These are phyloP conservation scores for Anabacerthia variegaticeps DNA, from an alignment of 2,797 vertebrate genomes.

Conservation along the genomic window DNA sequence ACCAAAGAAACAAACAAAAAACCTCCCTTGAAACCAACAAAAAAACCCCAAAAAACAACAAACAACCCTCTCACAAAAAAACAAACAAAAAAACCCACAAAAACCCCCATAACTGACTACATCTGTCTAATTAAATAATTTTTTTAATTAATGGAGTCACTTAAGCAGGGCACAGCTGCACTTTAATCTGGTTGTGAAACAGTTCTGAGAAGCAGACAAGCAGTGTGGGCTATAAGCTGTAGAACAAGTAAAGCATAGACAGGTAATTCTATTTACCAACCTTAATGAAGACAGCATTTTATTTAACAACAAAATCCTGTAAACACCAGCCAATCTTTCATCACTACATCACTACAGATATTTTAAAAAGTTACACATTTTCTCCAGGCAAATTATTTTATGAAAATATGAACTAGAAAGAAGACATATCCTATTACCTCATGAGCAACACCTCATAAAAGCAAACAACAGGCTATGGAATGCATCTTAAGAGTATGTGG, in stretches of 20 bases:
- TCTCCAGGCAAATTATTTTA: background rate
- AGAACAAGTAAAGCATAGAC: background rate
- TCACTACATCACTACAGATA: background rate
- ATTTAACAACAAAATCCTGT: background rate
- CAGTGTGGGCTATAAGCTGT: background rate
- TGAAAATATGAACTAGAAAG: background rate
- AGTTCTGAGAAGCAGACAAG: background rate
- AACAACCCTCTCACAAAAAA: background rate
- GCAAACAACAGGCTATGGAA: background rate
- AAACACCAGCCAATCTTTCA: background rate
- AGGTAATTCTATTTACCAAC: background rate
- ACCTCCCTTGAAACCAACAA: background rate
- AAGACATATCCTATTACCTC: background rate
- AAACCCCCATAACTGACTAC: background rate
- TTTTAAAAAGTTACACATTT: background rate
- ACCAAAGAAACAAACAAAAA: background rate
- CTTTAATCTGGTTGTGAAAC: constrained; percentile 28
- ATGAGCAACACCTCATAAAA: background rate
- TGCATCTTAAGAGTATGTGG: background rate
- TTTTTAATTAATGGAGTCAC: background rate
- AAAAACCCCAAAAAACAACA: background rate
- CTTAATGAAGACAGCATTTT: background rate
- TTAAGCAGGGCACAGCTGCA: background rate
- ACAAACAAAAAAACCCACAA: background rate
- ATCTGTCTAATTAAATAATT: background rate